phyloP scores from a whole-genome alignment of 2,888 invertebrate species.

The Notocelia uddmanniana region DNA sequence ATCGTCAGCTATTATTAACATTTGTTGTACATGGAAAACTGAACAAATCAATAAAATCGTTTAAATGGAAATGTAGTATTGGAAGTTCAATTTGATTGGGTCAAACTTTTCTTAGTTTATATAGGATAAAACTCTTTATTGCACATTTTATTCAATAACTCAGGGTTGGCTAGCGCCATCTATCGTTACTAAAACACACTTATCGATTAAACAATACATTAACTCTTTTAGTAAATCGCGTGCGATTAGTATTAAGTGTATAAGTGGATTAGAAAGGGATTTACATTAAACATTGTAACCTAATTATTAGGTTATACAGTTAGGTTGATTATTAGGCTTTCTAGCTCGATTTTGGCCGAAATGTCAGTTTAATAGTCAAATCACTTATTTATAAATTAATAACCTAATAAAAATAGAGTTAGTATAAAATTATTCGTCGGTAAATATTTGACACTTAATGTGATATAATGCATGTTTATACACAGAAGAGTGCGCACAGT shows the following conservation, averaged over 20 bases:
- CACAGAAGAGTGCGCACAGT: neutral
- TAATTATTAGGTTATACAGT: conserved; percentile 24
- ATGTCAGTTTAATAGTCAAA: neutral
- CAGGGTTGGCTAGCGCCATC: conserved; percentile 15
- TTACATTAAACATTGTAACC: conserved; percentile 15
- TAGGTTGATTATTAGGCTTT: too few species aligned
- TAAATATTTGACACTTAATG: conserved; percentile 27
- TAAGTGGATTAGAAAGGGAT: conserved; percentile 9
- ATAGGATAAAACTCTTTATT: too few species aligned
- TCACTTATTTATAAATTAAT: too few species aligned
- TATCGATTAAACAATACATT: neutral
- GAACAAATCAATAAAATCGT: too few species aligned
- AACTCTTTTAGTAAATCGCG: neutral
- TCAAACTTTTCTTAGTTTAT: too few species aligned
- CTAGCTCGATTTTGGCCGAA: conserved; percentile 23
- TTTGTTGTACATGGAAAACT: too few species aligned
- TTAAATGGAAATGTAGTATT: too few species aligned
- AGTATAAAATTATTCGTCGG: conserved; percentile 3
- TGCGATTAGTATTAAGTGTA: conserved; percentile 12
- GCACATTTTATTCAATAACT: too few species aligned
- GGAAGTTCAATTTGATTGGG: too few species aligned
- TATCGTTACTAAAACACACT: neutral
- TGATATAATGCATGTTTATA: neutral
- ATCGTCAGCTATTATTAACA: too few species aligned
- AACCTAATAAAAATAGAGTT: neutral